Evolutionary conservation across 2,113 vertebrate species (phyloP).

Genomic region (Pollachius pollachius): DNA sequence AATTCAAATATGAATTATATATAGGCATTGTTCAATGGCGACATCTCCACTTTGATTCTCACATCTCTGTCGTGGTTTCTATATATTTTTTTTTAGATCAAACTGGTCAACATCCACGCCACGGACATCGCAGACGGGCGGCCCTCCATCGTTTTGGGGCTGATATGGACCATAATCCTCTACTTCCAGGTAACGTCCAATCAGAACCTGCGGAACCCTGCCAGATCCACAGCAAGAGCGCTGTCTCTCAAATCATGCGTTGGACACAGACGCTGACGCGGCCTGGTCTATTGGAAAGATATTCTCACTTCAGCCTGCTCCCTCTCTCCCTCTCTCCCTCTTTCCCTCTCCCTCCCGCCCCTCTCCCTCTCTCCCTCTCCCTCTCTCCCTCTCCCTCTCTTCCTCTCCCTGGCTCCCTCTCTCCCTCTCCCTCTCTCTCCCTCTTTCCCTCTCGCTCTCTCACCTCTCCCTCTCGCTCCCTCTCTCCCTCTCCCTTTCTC

Average conservation of each 20-base stretch:
- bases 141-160: conserved; percentile 92
- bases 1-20: no score
- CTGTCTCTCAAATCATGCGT: conserved; percentile 34
- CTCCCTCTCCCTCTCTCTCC: neutral
- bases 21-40: no score
- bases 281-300: conserved; percentile 94
- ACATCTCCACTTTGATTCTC: no score
- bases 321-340: conserved; percentile 54
- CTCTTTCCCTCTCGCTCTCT: neutral
- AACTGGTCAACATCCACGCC: conserved; percentile 97
- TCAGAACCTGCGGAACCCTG: neutral
- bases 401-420: neutral
- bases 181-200: conserved; percentile 89
- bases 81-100: conserved; percentile 78
- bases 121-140: conserved; percentile 95
- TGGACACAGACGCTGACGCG: conserved; percentile 80
- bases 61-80: conserved; percentile 23
- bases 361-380: conserved; percentile 75
- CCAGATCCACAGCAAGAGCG: conserved; percentile 1
- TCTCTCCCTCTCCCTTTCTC: neutral
- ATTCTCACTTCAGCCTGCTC: conserved; percentile 78
- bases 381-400: conserved; percentile 70
- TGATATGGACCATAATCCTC: conserved; percentile 96
- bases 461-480: neutral
- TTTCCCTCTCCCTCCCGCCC: conserved; percentile 76